Evolutionary conservation across 1,140 invertebrate species (phyloP), one percentile per base, ranked within the genome.

Genomic region (Orchestia grillus): DNA sequence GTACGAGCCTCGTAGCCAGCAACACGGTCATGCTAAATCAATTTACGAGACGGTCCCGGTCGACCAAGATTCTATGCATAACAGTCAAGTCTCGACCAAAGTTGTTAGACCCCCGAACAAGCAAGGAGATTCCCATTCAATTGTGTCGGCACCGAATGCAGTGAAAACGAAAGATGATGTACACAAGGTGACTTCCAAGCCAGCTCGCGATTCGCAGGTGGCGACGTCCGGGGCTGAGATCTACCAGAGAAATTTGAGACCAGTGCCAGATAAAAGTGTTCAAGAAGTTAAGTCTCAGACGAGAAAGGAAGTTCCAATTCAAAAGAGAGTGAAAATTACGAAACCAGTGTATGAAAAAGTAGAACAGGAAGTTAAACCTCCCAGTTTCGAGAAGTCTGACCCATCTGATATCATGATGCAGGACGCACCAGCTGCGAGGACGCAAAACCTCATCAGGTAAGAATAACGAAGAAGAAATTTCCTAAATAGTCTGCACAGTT

Each of bases 21-120:
- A 90, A 90, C 43, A 15, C 88, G 88, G 88, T 90, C 43, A 90
- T 44, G 44, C 44, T 45, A 44, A 44, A 45, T 47, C 92, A 45
- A 94, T 94, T 94, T 94, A 94, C 92, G 92, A 47, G 43, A 1
- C 92, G 6, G 92, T 94, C 44, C 92, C 43, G 11, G 43, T 45
- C 44, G 92, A 94, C 44, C 92, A 94, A 94, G 92, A 94, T 94
- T 94, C 92, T n/a, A 94, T 94, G 92, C 92, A 94, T 94, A 94
- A 94, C 92, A 94, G 92, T 94, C 92, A 94, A 44, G 92, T 94
- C 36, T 23, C 92, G 16, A 94, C 92, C 43, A 94, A 94, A 45
- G 92, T 94, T 94, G 92, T 45, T 94, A 44, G 92, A 40, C 92
- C 92, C 16, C 8, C 43, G 44, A 44, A 45, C 43, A 41, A 90